Percentiles rank a stretch among this genome's conserved stretches.
Conservation (phyloP, 2,113 vertebrate genomes). For the Oreocharis arfaki region DNA sequence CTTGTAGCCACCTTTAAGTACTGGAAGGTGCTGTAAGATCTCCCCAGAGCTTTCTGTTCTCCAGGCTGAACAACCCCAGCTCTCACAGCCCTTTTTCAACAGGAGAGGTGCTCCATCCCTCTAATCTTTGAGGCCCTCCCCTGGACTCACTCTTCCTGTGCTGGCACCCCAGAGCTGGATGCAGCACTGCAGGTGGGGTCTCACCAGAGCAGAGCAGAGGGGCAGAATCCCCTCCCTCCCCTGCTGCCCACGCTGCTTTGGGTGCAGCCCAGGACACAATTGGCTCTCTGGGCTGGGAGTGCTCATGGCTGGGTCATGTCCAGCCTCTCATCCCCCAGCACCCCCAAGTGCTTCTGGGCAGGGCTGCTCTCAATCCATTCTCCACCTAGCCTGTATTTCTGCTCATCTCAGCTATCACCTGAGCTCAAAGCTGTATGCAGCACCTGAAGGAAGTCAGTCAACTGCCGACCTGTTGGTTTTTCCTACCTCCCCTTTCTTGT, state of each 20-base stretch:
- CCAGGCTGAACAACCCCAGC: not conserved
- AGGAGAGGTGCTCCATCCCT: not conserved
- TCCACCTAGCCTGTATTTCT: not conserved
- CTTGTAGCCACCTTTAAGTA: not conserved
- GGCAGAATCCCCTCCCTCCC: not conserved
- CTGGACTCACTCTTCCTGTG: not conserved
- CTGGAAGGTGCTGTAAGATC: not conserved
- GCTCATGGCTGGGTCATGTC: not conserved
- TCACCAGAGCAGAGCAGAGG: not conserved
- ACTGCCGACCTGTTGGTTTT: not conserved
- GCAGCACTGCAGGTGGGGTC: not conserved
- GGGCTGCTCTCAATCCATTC: not conserved
- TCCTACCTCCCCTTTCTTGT: not conserved
- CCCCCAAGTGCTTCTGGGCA: rapidly evolving
- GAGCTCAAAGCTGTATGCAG: not conserved
- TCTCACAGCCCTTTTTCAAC: not conserved
- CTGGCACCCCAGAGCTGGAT: not conserved
- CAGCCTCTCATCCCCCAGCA: rapidly evolving
- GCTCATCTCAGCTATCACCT: not conserved
- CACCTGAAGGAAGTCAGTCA: not conserved
- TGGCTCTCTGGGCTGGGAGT: not conserved
- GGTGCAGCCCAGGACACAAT: not conserved
- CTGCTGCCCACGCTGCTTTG: not conserved
- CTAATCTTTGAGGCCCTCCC: rapidly evolving
- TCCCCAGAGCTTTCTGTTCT: not conserved